A percentile compares a stretch with the other conserved stretches of the same genome.
phyloP scores from a whole-genome alignment of 2,888 invertebrate species.

The Thera britannica region DNA sequence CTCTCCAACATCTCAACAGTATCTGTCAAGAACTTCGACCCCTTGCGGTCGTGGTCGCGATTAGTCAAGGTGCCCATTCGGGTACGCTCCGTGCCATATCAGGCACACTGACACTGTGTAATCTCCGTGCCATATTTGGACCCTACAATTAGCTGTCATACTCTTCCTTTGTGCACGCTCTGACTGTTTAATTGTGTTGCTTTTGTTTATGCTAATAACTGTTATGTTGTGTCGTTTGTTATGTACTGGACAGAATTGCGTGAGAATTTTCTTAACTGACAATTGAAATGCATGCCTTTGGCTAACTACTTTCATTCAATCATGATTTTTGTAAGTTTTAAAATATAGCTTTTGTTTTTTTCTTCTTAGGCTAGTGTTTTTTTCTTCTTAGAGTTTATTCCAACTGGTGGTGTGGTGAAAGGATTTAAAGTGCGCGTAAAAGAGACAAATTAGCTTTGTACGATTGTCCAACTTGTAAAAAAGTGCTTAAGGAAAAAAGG shows the following conservation, averaged over 20 bases:
- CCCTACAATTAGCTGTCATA: constrained; percentile 74
- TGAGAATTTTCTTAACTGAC: constrained; percentile 7
- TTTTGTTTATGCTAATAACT: constrained; percentile 44
- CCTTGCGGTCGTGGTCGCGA: constrained; percentile 61
- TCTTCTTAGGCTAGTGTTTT: too few relatives aligned
- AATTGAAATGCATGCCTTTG: neutral
- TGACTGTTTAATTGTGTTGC: constrained; percentile 43
- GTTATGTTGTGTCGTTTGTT: constrained; percentile 29
- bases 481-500: too few relatives aligned
- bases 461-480: too few relatives aligned
- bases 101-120: constrained; percentile 65
- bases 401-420: too few relatives aligned
- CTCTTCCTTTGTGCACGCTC: constrained; percentile 67
- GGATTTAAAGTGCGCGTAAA: too few relatives aligned
- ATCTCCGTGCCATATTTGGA: constrained; percentile 73
- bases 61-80: constrained; percentile 80
- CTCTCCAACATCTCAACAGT: constrained; percentile 48
- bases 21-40: constrained; percentile 58
- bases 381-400: too few relatives aligned
- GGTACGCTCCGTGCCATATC: constrained; percentile 61
- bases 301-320: neutral
- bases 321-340: neutral
- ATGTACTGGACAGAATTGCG: constrained; percentile 2
- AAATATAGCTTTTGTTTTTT: neutral
- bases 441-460: too few relatives aligned